Conservation (phyloP, 2,797 vertebrate genomes). For the Erethizon dorsatum region DNA sequence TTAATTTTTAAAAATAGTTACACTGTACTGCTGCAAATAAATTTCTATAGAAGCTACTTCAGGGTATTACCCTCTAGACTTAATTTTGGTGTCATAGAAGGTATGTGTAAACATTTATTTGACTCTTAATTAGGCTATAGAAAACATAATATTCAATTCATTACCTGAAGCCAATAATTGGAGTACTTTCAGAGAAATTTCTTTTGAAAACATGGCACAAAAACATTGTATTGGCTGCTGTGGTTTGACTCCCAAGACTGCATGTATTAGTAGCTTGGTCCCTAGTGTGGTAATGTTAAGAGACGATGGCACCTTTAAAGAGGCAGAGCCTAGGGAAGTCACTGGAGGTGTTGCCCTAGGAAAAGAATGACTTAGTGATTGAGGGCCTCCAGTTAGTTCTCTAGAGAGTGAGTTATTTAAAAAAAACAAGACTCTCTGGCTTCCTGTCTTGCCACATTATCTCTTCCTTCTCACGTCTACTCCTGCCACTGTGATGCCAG, state of each 20-base stretch:
- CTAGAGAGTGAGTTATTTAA: neutral
- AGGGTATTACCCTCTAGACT: neutral
- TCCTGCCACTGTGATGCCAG: neutral
- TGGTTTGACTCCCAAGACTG: neutral
- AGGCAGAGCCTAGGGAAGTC: neutral
- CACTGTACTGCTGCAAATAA: neutral
- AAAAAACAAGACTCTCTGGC: neutral
- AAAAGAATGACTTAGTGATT: neutral
- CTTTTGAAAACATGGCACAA: constrained; percentile 7
- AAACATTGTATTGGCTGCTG: neutral
- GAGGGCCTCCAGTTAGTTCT: neutral
- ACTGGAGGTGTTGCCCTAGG: neutral
- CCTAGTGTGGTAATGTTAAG: neutral
- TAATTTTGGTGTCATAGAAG: neutral
- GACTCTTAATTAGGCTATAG: neutral
- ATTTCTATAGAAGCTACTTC: constrained; percentile 12
- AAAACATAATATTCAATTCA: constrained; percentile 54
- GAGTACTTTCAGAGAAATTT: constrained; percentile 8
- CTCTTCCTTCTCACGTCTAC: neutral
- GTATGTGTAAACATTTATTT: neutral
- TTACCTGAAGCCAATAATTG: constrained; percentile 27
- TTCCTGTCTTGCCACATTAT: neutral
- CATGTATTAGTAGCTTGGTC: neutral
- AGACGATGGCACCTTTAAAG: neutral
- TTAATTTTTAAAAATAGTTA: neutral